Conservation (phyloP, 2,797 vertebrate species). For the Tarsius wallacei region DNA sequence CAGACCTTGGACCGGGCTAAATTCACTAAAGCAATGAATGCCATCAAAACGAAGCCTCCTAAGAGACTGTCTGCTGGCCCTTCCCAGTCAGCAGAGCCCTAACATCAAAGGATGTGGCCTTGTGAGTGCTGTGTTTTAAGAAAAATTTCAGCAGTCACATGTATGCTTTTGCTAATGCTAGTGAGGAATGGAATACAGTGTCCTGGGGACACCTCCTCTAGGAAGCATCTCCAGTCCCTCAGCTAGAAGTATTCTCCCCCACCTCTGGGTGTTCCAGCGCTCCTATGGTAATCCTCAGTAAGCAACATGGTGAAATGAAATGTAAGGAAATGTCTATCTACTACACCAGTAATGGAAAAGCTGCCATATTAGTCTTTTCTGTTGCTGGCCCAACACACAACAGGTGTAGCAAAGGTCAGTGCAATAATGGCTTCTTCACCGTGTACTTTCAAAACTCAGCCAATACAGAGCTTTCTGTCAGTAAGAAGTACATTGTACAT, state of each 20-base stretch:
- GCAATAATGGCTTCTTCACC: background rate
- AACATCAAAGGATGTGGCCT: background rate
- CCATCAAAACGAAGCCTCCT: background rate
- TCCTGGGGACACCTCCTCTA: background rate
- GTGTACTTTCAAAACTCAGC: background rate
- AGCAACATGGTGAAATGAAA: background rate
- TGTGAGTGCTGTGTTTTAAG: background rate
- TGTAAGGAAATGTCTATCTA: background rate
- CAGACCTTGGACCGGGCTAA: background rate
- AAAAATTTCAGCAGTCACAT: background rate
- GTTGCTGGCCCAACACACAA: background rate
- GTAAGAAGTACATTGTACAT: background rate
- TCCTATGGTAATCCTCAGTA: background rate
- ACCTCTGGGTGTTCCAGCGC: background rate
- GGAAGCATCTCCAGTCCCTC: background rate
- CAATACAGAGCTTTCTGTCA: background rate
- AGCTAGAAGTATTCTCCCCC: background rate
- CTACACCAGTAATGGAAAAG: background rate
- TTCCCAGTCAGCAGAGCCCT: background rate
- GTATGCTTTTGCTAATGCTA: background rate
- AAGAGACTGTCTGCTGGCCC: background rate
- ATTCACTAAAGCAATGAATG: slow-evolving; percentile 10
- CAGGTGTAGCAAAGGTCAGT: background rate
- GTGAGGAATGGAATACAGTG: background rate
- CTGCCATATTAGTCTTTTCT: background rate